Base-by-base conservation (phyloP, 2,113 vertebrate genomes). In the Electrona antarctica region DNA sequence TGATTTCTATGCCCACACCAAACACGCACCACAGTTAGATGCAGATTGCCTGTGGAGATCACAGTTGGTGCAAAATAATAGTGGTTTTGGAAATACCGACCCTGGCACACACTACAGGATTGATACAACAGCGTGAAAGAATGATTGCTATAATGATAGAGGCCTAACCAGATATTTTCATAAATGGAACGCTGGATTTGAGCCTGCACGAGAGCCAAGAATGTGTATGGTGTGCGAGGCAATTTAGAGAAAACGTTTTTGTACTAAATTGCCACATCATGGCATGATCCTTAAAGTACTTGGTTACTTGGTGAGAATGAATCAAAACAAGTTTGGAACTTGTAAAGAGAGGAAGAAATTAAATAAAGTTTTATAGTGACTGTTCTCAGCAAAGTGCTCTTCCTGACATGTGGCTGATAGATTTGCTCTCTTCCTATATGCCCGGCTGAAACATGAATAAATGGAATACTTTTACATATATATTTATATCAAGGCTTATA, bases 1-100 rank as follows among this genome's bases (percentile, higher is more conserved):
- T 92, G 87, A 88, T 91, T 92, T 85, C 83, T 88, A 88, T 90
- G 88, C 87, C 85, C 84, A 83, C 10, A 56, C 79, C 83, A 87
- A 89, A 87, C 69, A 29, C 71, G 66, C 64, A 29, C 78, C 82
- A 74, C 90, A 85, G 85, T 74, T 61, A 87, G 85, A 91, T 91
- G 91, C 82, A 92, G 89, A 93, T 92, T 91, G 89, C 89, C 85
- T 88, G 88, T 79, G 76, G 89, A 93, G 88, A 85, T 92, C 82
- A 66, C 83, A 71, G 65, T 84, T 84, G 85, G 90, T 71, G 76
- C 73, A 73, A 88, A 89, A 92, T 93, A 82, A 92, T 85, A 89
- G 87, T 81, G 82, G 81, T 81, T 82, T 69, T 75, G 64, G 58
- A 88, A 86, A 81, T 81, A 51, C 80, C 59, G 70, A 64, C 41